Conservation (phyloP, 2,797 vertebrate genomes). For the Arnoldichthys spilopterus region DNA sequence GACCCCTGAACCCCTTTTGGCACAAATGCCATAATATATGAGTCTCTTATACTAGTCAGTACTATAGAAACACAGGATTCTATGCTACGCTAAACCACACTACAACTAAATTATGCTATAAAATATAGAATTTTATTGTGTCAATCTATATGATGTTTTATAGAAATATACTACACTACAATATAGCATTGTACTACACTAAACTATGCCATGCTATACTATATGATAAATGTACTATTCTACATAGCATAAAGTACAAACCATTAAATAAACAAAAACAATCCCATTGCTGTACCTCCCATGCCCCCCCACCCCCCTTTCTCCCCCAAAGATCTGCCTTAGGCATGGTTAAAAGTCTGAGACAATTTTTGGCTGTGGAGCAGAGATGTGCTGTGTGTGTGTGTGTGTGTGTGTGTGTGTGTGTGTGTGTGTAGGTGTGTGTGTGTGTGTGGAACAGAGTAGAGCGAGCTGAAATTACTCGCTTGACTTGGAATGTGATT, state of each 20-base stretch:
- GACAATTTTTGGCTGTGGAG: conserved; percentile 33
- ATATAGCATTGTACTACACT: too few species aligned
- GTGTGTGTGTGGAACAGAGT: conserved; percentile 44
- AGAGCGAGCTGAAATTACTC: conserved; percentile 70
- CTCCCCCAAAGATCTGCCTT: conserved; percentile 18
- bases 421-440: conserved; percentile 35
- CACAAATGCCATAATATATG: too few species aligned
- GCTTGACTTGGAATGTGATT: conserved; percentile 80
- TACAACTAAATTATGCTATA: too few species aligned
- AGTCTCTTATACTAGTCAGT: too few species aligned
- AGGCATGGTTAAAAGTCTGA: conserved; percentile 37
- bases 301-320: neutral
- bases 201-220: too few species aligned
- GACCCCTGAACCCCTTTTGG: too few species aligned
- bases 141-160: too few species aligned
- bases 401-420: conserved; percentile 36
- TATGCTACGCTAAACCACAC: too few species aligned
- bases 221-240: neutral
- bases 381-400: conserved; percentile 33
- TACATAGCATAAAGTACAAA: neutral
- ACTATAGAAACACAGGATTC: too few species aligned
- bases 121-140: too few species aligned
- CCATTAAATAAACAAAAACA: conserved; percentile 20
- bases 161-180: too few species aligned
- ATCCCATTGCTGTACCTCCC: neutral